Percentiles rank a stretch among this genome's conserved stretches.
phyloP scores from a whole-genome alignment of 2,797 vertebrate species.

The Cirrhinus mrigala region DNA sequence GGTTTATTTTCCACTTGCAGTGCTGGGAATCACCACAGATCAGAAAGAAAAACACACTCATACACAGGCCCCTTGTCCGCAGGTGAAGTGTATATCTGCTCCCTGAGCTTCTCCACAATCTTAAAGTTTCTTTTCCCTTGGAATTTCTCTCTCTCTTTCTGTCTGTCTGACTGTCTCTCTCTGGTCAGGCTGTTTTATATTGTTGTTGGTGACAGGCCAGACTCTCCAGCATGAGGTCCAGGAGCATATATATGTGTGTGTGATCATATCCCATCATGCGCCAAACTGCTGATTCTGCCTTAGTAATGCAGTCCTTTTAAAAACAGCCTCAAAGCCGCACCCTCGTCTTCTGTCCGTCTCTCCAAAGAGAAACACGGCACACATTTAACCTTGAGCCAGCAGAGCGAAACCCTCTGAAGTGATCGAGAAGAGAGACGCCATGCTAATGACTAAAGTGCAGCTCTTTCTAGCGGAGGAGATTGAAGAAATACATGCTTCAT shows the following conservation, averaged over 20 bases:
- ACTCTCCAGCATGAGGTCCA: background rate
- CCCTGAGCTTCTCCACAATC: background rate
- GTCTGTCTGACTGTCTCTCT: background rate
- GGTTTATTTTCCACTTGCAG: background rate
- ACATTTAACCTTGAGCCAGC: background rate
- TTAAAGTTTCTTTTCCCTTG: background rate
- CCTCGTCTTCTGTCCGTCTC: background rate
- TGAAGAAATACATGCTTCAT: background rate
- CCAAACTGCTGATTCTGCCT: background rate
- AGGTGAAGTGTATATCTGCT: slow-evolving; percentile 1
- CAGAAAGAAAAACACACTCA: background rate
- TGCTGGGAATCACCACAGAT: background rate
- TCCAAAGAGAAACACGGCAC: background rate
- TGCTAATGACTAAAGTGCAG: background rate
- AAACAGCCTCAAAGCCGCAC: background rate
- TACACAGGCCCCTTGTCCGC: background rate
- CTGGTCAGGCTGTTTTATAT: slow-evolving; percentile 1
- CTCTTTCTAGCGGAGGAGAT: background rate
- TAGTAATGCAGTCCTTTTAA: background rate
- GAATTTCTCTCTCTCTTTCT: background rate
- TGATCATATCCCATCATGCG: slow-evolving; percentile 5
- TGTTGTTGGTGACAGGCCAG: slow-evolving; percentile 13
- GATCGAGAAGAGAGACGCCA: background rate
- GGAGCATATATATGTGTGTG: background rate
- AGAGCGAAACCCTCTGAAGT: background rate